Evolutionary conservation across 2,888 invertebrate species (phyloP), one percentile per base, ranked within the genome.

Genomic region (Drosophila barbarae): DNA sequence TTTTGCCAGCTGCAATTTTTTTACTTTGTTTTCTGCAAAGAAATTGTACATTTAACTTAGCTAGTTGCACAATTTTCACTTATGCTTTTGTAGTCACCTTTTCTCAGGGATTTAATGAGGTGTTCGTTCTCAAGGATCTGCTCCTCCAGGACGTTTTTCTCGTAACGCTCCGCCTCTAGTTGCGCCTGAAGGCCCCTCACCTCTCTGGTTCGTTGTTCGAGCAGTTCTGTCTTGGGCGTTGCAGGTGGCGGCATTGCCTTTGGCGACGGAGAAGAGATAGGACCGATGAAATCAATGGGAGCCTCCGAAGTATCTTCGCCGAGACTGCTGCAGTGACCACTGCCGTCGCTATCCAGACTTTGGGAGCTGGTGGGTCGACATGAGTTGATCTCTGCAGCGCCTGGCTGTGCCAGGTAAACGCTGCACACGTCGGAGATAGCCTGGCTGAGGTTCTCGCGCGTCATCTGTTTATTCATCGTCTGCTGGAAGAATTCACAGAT

Each of bases 131-230:
- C 85, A 42, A 81, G 74, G 1, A 88, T 71, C 71, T 89, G 86
- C 10, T 85, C 73, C 61, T 89, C 89, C 0, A 89, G 53, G 0
- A 86, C 60, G 7, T 73, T 78, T 34, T 86, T 88, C 23, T 89
- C 89, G 71, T 89, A 89, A 1, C 82, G 73, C 50, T 88, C 88
- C 1, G 87, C 87, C 42, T 88, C 88, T 21, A 90, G 68, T 72
- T 79, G 78, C 5, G 87, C 87, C 85, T 82, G 87, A 28, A 89
- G 68, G 35, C 73, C 75, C 28, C 85, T 71, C 4, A 89, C 55
- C 57, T 89, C 88, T 4, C 85, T 86, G 1, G 84, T 87, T 18
- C 80, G 84, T 58, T 86, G 87, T 49, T 88, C 86, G 7, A 89
- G 72, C 50, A 88, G 71, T 61, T 66, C 76, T 0, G 87, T 80